Evolutionary conservation across 2,113 vertebrate species (phyloP), one percentile per base, ranked within the genome.

Genomic region (Lipophrys pholis): DNA sequence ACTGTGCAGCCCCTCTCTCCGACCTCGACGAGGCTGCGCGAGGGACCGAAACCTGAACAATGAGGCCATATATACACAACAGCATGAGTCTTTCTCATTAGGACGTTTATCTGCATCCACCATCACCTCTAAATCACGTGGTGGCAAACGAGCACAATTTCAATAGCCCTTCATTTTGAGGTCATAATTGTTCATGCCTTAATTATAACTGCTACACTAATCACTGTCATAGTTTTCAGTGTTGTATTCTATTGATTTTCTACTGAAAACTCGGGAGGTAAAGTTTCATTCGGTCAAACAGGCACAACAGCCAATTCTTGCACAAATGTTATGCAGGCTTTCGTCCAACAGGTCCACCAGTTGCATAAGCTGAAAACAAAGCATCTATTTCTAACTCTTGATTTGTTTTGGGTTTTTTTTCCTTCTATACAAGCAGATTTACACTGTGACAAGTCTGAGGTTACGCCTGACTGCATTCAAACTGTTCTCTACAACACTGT

Each of bases 251-350:
- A 3, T 40, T 6, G 9, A 52, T 30, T 30, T 30, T 30, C 21
- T 12, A 11, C 48, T 51, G 9, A 73, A 46, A 83, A 70, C 60
- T 85, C 57, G 60, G 76, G 55, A 54, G 62, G 73, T 69, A 61
- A 73, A 85, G 69, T 69, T 59, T 67, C 40, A 54, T 66, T 75
- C 39, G 41, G 53, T 81, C 75, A 75, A 71, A 78, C 62, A 53
- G 67, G 90, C 71, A 91, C 90, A 93, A 91, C 86, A 84, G 53
- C 69, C 78, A 86, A 91, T 87, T 90, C 82, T 87, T 90, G 75
- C 8, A 49, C 75, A 90, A 93, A 88, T 87, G 88, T 70, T 80
- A 86, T 85, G 89, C 89, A 85, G 76, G 87, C 90, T 53, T 70
- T 56, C 54, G 56, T 89, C 93, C 92, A 93, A 94, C 91, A 91